phyloP scores from a whole-genome alignment of 2,888 invertebrate species.

The Thyatira batis region DNA sequence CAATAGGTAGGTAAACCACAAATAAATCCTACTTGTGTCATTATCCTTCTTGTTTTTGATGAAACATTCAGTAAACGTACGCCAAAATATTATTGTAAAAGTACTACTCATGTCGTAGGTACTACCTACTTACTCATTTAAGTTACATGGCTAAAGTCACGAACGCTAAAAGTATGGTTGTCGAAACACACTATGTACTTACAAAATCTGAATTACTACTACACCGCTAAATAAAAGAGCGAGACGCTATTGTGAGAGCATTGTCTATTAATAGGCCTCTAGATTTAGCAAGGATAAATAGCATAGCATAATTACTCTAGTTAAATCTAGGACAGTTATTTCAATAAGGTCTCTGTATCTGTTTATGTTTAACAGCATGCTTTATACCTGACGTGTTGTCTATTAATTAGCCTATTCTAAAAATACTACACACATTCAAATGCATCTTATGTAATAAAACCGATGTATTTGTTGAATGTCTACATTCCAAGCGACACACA shows the following conservation, averaged over 20 bases:
- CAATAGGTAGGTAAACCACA: too few species aligned
- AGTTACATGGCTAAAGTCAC: too few species aligned
- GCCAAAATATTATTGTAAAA: too few species aligned
- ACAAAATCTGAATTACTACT: too few species aligned
- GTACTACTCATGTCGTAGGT: too few species aligned
- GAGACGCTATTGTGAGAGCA: neutral
- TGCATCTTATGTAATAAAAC: neutral
- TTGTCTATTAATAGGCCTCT: neutral
- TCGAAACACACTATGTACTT: too few species aligned
- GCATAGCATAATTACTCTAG: neutral
- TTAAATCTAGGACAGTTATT: neutral
- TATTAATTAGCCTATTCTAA: too few species aligned
- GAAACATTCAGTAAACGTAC: too few species aligned
- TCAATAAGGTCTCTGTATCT: neutral
- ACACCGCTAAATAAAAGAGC: neutral
- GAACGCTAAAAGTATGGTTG: too few species aligned
- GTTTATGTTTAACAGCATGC: neutral
- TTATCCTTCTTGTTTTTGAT: too few species aligned
- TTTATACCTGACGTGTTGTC: neutral
- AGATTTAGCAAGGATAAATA: neutral
- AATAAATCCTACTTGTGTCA: too few species aligned
- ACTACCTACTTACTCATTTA: too few species aligned
- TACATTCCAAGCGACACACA: neutral
- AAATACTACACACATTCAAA: neutral
- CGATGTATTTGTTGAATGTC: neutral